Evolutionary conservation across 2,113 vertebrate genomes (phyloP).

Genomic region (Paratilapia polleni): DNA sequence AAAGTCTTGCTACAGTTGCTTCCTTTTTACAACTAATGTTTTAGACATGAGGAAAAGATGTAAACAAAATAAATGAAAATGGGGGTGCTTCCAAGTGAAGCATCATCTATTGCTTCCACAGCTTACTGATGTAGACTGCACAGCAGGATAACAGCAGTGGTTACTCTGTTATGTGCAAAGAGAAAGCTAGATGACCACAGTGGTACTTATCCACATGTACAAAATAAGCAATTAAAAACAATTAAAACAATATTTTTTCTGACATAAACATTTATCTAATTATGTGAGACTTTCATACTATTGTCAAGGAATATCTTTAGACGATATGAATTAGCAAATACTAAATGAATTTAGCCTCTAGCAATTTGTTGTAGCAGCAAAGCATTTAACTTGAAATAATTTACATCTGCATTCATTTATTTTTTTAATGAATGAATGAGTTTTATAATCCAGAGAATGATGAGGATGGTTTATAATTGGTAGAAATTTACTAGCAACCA

Average conservation of each 20-base stretch:
- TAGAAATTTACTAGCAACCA: not conserved
- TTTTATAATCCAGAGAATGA: not conserved
- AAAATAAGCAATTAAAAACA: not conserved
- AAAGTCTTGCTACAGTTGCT: not conserved
- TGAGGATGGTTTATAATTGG: not conserved
- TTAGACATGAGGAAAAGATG: not conserved
- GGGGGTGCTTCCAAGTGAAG: not conserved
- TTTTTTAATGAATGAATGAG: constrained; percentile 4
- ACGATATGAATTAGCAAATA: not conserved
- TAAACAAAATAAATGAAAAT: not conserved
- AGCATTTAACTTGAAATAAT: constrained; percentile 2
- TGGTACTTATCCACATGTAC: not conserved
- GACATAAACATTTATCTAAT: not conserved
- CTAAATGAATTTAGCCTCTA: not conserved
- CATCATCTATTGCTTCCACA: not conserved
- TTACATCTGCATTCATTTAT: not conserved
- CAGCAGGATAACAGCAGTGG: not conserved
- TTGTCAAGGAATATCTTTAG: not conserved
- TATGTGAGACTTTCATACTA: not conserved
- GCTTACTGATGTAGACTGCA: not conserved
- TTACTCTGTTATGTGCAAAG: not conserved
- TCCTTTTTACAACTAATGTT: not conserved
- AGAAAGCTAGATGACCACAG: not conserved
- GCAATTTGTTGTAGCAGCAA: constrained; percentile 10
- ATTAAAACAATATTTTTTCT: not conserved